Conservation (phyloP, 1,140 invertebrate species). For the Chironomus tepperi region DNA sequence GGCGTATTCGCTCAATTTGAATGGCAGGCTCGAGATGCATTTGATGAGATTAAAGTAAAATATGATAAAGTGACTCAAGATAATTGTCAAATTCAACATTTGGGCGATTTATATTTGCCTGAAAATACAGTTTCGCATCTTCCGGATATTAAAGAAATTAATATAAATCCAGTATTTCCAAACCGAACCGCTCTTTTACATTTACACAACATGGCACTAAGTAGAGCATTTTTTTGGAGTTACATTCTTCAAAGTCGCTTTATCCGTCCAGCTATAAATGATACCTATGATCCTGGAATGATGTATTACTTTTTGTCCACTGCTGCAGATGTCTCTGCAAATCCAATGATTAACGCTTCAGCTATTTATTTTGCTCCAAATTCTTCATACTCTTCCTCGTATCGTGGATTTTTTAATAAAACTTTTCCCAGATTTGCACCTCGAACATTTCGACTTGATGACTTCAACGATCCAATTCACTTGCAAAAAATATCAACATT, state of each 20-base stretch:
- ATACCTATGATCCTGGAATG: constrained; percentile 92
- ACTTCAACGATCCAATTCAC: constrained; percentile 92
- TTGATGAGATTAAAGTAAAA: constrained; percentile 74
- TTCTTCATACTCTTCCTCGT: constrained; percentile 88
- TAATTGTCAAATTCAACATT: constrained; percentile 81
- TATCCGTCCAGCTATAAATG: constrained; percentile 79
- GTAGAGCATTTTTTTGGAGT: constrained; percentile 90
- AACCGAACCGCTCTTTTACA: constrained; percentile 89
- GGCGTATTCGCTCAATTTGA: constrained; percentile 76
- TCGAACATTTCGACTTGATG: constrained; percentile 79
- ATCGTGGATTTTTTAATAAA: constrained; percentile 93
- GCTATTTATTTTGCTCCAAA: constrained; percentile 93
- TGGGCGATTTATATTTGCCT: constrained; percentile 76
- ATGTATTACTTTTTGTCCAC: constrained; percentile 96
- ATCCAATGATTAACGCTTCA: constrained; percentile 86
- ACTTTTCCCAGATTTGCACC: constrained; percentile 93
- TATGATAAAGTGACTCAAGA: constrained; percentile 71
- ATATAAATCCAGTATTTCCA: constrained; percentile 90
- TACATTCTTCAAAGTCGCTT: constrained; percentile 88
- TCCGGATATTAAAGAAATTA: constrained; percentile 90
- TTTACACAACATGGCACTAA: constrained; percentile 92
- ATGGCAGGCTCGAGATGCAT: constrained; percentile 78
- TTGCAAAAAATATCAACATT: constrained; percentile 83
- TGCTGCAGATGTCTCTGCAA: constrained; percentile 89
- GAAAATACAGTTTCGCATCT: constrained; percentile 78